Base-by-base conservation (phyloP, 2,888 invertebrate genomes). In the Drosophila kambysellisi region DNA sequence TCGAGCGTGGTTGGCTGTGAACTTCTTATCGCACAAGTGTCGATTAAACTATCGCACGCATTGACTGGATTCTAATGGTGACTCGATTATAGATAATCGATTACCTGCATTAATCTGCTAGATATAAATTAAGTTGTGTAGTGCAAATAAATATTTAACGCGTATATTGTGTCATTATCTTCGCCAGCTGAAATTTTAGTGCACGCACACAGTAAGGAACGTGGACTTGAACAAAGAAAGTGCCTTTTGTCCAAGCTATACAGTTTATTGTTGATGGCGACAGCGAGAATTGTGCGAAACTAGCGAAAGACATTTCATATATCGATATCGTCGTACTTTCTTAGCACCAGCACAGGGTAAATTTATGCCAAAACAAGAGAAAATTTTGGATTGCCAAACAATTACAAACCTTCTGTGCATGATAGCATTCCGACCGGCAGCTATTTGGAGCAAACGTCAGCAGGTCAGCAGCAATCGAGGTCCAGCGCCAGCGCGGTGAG, bases 301-400 rank as follows among this genome's bases (percentile, higher is more conserved):
- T 70, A 74, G 67, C 77, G 48, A 77, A 69, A 78, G 64, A 58
- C 58, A 61, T 67, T 66, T 35, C 48, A 64, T 48, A 53, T 78
- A 78, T 78, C 78, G 78, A 74, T 74, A 78, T 62, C 64, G 78
- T 74, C 67, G 74, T 58, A 64, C 74, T 77, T 77, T 67, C 67
- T 77, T 78, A 66, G 58, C 77, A 77, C 64, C 56, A 69, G 59
- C 69, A 63, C 76, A 46, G 61, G 54, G 63, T 64, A 64, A 69
- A 62, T 62, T 62, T 37, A 64, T 70, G 48, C 67, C 48, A 56
- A 67, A 68, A 62, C 62, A 43, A 71, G 48, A 71, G 68, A 60
- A 66, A 64, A 46, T 66, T 73, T 59, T 39, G 60, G 57, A 48
- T 75, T 61, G 64, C 48, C 51, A 46, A 50, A 46, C 59, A 51